Base-by-base conservation (phyloP, 1,140 invertebrate species). In the Drosophila ficusphila region DNA sequence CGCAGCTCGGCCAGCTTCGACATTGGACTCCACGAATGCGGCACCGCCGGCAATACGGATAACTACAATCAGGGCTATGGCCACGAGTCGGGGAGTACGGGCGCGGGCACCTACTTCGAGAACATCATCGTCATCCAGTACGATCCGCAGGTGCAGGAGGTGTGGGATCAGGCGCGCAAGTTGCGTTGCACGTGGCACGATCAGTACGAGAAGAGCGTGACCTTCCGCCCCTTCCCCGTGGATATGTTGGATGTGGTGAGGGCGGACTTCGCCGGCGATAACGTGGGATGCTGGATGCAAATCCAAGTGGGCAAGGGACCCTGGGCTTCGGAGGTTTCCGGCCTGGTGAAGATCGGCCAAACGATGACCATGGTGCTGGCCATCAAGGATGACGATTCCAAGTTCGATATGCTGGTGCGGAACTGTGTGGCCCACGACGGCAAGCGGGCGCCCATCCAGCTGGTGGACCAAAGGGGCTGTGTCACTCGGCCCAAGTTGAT, bases 291-390 rank as follows among this genome's bases (percentile, higher is more conserved):
- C 92, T 98, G 97, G 97, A 97, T 97, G 96, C 96, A 97, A 79
- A 97, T 97, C 49, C 96, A 97, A 92, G 97, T 98, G 4, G 97
- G 97, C 12, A 98, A 98, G 91, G 97, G 97, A 34, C 97, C 97
- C 0, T 98, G 97, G 97, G 97, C 97, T 6, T 97, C 96, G 0
- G 97, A 98, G 92, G 97, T 98, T 0, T 97, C 97, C 0, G 97
- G 97, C 0, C 92, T 98, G 19, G 97, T 98, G 0, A 98, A 98
- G 91, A 98, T 98, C 42, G 97, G 97, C 1, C 97, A 98, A 88
- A 98, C 97, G 0, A 98, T 99, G 97, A 99, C 97, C 4, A 98
- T 98, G 97, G 97, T 98, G 1, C 91, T 98, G 21, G 97, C 97
- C 6, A 98, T 99, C 70, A 98, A 99, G 92, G 97, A 98, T 70